Evolutionary conservation across 2,888 invertebrate species (phyloP).

Genomic region (Rhaphigaster nebulosa): DNA sequence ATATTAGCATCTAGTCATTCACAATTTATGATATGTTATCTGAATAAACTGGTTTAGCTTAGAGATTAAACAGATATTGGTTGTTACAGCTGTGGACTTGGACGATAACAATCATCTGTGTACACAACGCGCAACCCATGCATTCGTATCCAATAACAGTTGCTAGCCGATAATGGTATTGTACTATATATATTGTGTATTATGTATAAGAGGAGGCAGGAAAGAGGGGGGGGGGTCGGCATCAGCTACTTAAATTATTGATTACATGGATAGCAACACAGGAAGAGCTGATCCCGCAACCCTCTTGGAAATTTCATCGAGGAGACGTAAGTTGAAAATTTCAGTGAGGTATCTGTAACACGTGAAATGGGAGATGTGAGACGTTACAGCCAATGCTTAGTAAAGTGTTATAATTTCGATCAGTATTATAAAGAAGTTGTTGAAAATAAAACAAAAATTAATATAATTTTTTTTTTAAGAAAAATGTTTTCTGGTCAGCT

Average conservation of each 20-base stretch:
- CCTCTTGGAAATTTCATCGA: neutral
- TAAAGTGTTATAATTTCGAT: neutral
- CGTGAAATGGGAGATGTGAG: neutral
- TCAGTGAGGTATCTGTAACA: neutral
- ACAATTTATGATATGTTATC: neutral
- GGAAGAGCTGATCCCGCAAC: neutral
- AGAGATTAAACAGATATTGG: neutral
- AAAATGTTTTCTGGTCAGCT: no score
- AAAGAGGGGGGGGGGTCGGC: neutral
- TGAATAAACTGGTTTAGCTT: neutral
- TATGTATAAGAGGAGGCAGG: neutral
- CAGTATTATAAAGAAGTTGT: no score
- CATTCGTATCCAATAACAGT: neutral
- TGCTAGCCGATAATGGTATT: neutral
- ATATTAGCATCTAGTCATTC: neutral
- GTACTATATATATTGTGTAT: neutral
- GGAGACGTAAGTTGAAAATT: neutral
- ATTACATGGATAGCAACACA: neutral
- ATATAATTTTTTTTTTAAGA: no score
- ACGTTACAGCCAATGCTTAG: neutral
- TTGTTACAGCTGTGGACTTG: neutral
- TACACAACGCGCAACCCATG: neutral
- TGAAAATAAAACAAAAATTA: no score
- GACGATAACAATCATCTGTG: constrained; percentile 1
- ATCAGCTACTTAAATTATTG: neutral